A percentile compares a stretch with the other conserved stretches of the same genome.
Conservation (phyloP, 2,113 vertebrate genomes). For the Neopipo cinnamomea region DNA sequence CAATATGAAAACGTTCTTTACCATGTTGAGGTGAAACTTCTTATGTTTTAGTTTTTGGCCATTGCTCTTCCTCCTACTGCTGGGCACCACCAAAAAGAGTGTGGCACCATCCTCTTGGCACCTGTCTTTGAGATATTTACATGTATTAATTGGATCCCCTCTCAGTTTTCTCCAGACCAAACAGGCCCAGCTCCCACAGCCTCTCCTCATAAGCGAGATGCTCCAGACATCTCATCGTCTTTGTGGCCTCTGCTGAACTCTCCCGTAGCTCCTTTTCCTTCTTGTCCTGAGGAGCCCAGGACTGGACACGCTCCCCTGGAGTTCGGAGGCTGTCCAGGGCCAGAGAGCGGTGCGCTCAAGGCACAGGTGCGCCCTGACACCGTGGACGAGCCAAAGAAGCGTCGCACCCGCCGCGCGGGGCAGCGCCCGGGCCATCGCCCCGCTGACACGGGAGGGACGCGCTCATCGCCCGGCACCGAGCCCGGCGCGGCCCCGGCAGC, state of each 20-base stretch:
- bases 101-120: no score
- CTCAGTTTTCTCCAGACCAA: not conserved
- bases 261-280: not conserved
- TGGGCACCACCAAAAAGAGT: not conserved
- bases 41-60: not conserved
- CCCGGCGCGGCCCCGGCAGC: no score
- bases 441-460: not conserved
- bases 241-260: not conserved
- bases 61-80: not conserved
- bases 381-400: not conserved
- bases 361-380: not conserved
- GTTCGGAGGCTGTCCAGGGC: not conserved
- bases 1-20: not conserved
- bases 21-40: not conserved
- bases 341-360: not conserved
- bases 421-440: not conserved
- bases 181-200: not conserved
- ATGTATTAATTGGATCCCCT: not conserved
- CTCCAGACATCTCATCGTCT: not conserved
- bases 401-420: not conserved
- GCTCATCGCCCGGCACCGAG: not conserved
- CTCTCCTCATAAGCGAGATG: not conserved
- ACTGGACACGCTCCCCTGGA: accelerated
- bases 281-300: not conserved
- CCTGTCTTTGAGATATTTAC: not conserved